phyloP scores from a whole-genome alignment of 2,888 invertebrate genomes.

The Blastobasis adustella region DNA sequence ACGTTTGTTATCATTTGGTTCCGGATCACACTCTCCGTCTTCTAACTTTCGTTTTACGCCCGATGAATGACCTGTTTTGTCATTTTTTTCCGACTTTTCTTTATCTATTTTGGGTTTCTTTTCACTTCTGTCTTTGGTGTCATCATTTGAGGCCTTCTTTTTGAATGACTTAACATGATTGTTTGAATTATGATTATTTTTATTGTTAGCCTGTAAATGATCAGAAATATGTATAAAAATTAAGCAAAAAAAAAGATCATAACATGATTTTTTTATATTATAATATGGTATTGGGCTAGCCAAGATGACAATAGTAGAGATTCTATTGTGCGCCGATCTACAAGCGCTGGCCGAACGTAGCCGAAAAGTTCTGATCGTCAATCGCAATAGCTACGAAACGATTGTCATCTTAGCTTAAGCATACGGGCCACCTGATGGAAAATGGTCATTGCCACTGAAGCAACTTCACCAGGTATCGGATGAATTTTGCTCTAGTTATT shows the following conservation, averaged over 20 bases:
- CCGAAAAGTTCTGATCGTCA: no score
- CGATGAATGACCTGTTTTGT: constrained; percentile 51
- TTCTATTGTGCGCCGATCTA: not conserved
- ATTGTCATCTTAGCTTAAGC: no score
- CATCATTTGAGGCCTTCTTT: constrained; percentile 47
- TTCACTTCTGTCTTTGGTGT: constrained; percentile 45
- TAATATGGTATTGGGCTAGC: no score
- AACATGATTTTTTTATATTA: no score
- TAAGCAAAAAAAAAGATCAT: not conserved
- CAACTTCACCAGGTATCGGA: no score
- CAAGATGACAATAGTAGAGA: not conserved
- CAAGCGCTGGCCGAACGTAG: not conserved
- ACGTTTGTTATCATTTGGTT: constrained; percentile 62
- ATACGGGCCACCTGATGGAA: no score
- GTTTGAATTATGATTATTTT: constrained; percentile 59
- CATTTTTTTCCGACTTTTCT: constrained; percentile 47
- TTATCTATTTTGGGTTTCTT: constrained; percentile 48
- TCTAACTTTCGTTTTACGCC: constrained; percentile 73
- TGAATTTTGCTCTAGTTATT: no score
- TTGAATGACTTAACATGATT: constrained; percentile 53
- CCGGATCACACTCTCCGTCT: constrained; percentile 71
- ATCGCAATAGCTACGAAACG: no score
- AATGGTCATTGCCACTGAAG: no score
- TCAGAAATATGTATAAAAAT: constrained; percentile 8
- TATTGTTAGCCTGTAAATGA: constrained; percentile 42